phyloP scores from a whole-genome alignment of 2,113 vertebrate genomes.

The Spheniscus mendiculus region DNA sequence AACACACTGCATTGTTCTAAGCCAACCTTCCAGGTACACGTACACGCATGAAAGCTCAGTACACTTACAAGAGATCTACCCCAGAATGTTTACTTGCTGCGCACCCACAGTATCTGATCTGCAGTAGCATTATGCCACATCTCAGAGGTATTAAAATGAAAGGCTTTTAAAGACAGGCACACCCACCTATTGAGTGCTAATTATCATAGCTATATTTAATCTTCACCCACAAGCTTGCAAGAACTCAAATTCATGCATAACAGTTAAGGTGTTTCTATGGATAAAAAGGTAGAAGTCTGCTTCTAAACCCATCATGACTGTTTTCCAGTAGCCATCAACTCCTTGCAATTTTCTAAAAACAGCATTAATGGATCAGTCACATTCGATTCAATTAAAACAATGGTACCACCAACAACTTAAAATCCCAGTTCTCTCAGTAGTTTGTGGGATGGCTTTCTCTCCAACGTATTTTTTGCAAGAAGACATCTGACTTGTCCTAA shows the following conservation, averaged over 20 bases:
- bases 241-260: not conserved
- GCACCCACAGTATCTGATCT: not conserved
- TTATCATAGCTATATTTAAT: not conserved
- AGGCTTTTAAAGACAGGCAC: not conserved
- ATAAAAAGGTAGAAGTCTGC: not conserved
- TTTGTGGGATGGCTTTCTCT: not conserved
- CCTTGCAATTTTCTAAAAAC: not conserved
- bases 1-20: not conserved
- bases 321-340: not conserved
- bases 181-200: not conserved
- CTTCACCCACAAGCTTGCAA: not conserved
- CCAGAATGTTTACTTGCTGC: not conserved
- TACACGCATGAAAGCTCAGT: accelerated
- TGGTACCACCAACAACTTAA: not conserved
- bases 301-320: not conserved
- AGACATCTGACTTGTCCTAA: not conserved
- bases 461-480: not conserved
- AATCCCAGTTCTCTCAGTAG: not conserved
- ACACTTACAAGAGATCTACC: not conserved
- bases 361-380: not conserved
- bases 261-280: not conserved
- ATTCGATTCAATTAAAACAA: not conserved
- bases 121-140: not conserved
- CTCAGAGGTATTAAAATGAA: not conserved
- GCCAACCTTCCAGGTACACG: not conserved